Conservation (phyloP, 2,113 vertebrate species). For the Phaetusa simplex region DNA sequence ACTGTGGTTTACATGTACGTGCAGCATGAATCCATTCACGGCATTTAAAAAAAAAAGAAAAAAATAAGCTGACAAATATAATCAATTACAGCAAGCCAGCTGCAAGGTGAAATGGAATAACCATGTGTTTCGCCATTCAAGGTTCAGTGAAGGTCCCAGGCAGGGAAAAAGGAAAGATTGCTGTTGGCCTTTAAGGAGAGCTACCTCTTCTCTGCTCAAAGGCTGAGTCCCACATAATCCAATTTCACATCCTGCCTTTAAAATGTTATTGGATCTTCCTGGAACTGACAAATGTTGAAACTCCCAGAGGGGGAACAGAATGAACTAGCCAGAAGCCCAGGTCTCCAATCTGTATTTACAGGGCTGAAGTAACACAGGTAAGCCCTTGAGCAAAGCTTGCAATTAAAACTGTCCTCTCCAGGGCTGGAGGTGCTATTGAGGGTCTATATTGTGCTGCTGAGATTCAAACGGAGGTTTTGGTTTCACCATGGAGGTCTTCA, state of each 20-base stretch:
- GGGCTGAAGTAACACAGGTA: background rate
- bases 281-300: background rate
- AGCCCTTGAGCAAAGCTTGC: background rate
- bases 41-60: background rate
- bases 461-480: background rate
- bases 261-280: constrained; percentile 27
- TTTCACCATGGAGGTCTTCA: background rate
- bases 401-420: background rate
- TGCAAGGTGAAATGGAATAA: constrained; percentile 45
- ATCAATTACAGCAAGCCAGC: constrained; percentile 42
- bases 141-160: constrained; percentile 17
- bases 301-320: background rate
- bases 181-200: constrained; percentile 11
- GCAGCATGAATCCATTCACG: constrained; percentile 2
- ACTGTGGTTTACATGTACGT: background rate
- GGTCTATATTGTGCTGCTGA: background rate
- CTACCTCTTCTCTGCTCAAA: background rate
- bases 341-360: background rate
- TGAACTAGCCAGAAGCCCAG: background rate
- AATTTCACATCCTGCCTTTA: constrained; percentile 50
- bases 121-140: background rate
- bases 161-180: constrained; percentile 12
- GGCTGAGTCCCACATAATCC: constrained; percentile 24
- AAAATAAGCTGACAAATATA: background rate
- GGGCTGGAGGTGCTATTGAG: background rate